Evolutionary conservation across 2,888 invertebrate species (phyloP).

Genomic region (Gandaritis pyraliata): DNA sequence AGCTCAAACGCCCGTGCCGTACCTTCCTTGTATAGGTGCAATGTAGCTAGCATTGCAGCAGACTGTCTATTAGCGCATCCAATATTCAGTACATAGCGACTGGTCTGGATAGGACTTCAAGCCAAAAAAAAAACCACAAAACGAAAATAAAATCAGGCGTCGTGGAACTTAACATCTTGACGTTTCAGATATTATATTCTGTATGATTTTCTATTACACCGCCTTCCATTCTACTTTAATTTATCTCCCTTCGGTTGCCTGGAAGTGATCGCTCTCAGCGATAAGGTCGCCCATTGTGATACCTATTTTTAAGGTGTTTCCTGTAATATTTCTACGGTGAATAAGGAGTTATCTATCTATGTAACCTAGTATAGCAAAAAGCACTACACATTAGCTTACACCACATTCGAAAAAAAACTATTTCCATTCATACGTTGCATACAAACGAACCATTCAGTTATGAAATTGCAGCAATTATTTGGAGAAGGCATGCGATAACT

Average conservation of each 20-base stretch:
- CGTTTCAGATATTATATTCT: no score
- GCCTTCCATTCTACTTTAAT: no score
- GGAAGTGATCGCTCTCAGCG: no score
- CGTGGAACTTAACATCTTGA: no score
- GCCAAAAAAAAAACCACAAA: no score
- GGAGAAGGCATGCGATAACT: conserved; percentile 18
- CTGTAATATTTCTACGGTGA: neutral
- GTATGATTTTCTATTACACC: no score
- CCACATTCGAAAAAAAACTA: conserved; percentile 18
- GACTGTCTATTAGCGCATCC: conserved; percentile 7
- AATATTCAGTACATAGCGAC: conserved; percentile 17
- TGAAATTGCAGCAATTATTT: conserved; percentile 12
- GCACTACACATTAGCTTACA: conserved; percentile 6
- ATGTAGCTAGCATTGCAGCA: conserved; percentile 4
- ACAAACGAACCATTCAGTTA: conserved; percentile 20
- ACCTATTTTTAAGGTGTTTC: no score
- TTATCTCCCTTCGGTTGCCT: no score
- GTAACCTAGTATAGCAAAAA: conserved; percentile 4
- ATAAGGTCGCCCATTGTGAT: no score
- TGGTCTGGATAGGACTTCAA: no score
- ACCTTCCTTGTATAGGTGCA: conserved; percentile 9
- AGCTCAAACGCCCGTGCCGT: neutral
- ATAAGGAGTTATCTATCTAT: neutral
- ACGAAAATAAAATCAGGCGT: no score
- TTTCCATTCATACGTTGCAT: conserved; percentile 20